Evolutionary conservation across 1,140 invertebrate species (phyloP).

Genomic region (Conus betulinus): DNA sequence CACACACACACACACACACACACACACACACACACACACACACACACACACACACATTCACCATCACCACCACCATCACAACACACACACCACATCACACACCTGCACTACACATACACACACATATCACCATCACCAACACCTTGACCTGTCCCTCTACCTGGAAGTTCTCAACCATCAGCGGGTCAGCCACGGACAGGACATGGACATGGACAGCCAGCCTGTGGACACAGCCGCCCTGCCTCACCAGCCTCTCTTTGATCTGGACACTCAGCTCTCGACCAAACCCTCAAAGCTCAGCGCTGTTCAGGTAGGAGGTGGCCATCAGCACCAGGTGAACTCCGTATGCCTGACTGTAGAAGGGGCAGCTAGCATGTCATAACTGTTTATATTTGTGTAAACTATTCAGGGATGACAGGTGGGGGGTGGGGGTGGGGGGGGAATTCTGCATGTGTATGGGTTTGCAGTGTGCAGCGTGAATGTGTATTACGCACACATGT

Average conservation of each 20-base stretch:
- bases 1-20: too few relatives aligned
- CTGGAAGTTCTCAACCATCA: slow-evolving; percentile 40
- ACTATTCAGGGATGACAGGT: too few relatives aligned
- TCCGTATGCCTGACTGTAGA: slow-evolving; percentile 23
- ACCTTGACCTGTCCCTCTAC: slow-evolving; percentile 2
- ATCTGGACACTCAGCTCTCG: slow-evolving; percentile 42
- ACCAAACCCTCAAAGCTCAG: slow-evolving; percentile 33
- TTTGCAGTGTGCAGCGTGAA: too few relatives aligned
- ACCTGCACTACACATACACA: not conserved
- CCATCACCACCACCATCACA: too few relatives aligned
- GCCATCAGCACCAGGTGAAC: slow-evolving; percentile 24
- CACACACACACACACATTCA: too few relatives aligned
- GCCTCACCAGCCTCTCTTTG: slow-evolving; percentile 55
- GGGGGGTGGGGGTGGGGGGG: too few relatives aligned
- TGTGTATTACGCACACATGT: too few relatives aligned
- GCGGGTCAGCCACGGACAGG: slow-evolving; percentile 40
- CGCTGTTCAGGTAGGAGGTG: slow-evolving; percentile 8
- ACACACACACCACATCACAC: too few relatives aligned
- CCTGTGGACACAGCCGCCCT: slow-evolving; percentile 63
- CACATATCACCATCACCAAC: not conserved
- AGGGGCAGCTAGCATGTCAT: too few relatives aligned
- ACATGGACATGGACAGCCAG: slow-evolving; percentile 60
- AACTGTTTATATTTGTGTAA: too few relatives aligned
- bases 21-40: too few relatives aligned
- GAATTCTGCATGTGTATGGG: too few relatives aligned